Evolutionary conservation across 2,888 invertebrate species (phyloP), one percentile per base, ranked within the genome.

Genomic region (Tachina fera): DNA sequence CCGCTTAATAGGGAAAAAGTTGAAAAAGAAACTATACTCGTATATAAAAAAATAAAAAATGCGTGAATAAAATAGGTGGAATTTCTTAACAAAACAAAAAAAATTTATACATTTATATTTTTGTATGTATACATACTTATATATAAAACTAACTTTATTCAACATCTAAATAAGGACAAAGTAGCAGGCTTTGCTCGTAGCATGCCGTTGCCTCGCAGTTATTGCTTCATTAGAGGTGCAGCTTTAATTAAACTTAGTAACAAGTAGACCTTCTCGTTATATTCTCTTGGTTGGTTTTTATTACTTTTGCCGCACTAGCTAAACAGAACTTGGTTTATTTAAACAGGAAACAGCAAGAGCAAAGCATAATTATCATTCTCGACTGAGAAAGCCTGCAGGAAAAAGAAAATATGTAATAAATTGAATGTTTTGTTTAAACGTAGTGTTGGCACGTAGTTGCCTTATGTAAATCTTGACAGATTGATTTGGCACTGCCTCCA

Each of bases 211-310:
- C 10, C 22, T 80, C 13, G 56, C n/a, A 11, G 43, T 45, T 71
- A 53, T 80, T 53, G 8, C n/a, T 61, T 51, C 11, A 39, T 49
- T 72, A 47, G 72, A 78, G 81, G 81, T 75, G 78, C 75, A 86
- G 72, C 75, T 86, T 86, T 86, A 86, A 83, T 86, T 79, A 83
- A 86, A 79, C 22, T 79, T 82, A 53, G 71, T 71, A 83, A 82
- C 75, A 82, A 85, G 63, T 70, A 45, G 14, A 68, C 58, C 13
- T 53, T 70, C 13, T 63, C 39, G 39, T 43, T 61, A 4, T n/a
- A n/a, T 43, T 22, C 31, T 31, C 3, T 31, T 31, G 53, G 19
- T 47, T 72, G n/a, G 9, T 39, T 51, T 60, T 61, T 14, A 60
- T 51, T 16, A 51, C 63, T 67, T 22, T 19, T 45, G 11, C 16